Percentiles rank a stretch among this genome's conserved stretches.
Evolutionary conservation across 2,888 invertebrate species (phyloP).

Genomic region (Incurvaria masculella): DNA sequence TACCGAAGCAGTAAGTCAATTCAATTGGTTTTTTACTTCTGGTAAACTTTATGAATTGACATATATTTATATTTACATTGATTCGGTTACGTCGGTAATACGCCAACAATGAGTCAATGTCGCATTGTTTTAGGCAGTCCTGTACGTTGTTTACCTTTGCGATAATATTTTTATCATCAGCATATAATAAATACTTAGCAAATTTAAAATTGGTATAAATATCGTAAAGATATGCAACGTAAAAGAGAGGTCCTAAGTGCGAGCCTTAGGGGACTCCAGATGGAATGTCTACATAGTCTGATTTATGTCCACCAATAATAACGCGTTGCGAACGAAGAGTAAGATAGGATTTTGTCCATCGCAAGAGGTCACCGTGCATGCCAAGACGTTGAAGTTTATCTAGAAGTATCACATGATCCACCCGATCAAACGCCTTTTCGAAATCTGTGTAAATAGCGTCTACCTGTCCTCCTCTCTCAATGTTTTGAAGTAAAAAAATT

Average conservation of each 20-base stretch:
- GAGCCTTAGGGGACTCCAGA: not conserved
- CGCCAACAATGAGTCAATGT: not conserved
- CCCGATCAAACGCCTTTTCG: not conserved
- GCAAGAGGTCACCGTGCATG: too few species aligned
- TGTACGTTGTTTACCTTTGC: not conserved
- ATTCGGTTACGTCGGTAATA: not conserved
- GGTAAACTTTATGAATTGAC: not conserved
- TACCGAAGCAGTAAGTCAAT: not conserved
- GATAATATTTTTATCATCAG: constrained; percentile 1
- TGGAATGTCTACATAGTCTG: not conserved
- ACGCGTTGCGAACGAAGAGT: not conserved
- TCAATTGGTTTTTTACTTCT: not conserved
- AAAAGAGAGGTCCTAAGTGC: not conserved
- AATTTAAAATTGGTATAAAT: not conserved
- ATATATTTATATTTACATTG: not conserved
- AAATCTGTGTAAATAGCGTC: constrained; percentile 6
- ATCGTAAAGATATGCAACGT: not conserved
- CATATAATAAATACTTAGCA: not conserved
- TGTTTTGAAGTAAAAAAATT: not conserved
- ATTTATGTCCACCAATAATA: not conserved
- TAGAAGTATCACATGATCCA: not conserved
- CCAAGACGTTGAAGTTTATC: not conserved
- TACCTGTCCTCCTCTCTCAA: constrained; percentile 5
- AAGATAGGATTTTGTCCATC: not conserved
- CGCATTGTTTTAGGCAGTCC: not conserved